These are phyloP conservation scores for Presbytis comata DNA, from an alignment of 2,797 vertebrate genomes.

Conservation along the genomic window DNA sequence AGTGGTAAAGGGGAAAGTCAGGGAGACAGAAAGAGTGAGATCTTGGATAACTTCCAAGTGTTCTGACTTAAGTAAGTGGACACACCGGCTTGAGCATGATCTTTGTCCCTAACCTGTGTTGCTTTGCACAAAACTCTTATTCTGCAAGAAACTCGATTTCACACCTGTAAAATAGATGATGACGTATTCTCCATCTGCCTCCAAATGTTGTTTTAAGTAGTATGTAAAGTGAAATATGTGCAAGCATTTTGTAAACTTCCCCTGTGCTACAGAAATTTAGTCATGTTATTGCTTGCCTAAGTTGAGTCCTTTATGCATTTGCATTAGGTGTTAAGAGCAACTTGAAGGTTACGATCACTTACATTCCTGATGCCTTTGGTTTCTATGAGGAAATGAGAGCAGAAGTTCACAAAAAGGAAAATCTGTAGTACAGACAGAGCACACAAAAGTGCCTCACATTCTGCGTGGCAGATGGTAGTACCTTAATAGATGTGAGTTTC, in stretches of 20 bases:
- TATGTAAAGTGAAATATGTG: neutral
- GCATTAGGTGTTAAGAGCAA: slow-evolving; percentile 1
- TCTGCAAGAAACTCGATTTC: neutral
- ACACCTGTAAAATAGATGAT: neutral
- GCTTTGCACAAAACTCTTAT: neutral
- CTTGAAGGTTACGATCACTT: slow-evolving; percentile 17
- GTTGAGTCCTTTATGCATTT: neutral
- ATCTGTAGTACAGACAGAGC: neutral
- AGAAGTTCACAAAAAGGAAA: slow-evolving; percentile 47
- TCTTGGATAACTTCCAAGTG: neutral
- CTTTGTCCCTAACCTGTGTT: neutral
- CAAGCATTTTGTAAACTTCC: neutral
- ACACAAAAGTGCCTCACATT: neutral
- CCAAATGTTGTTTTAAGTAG: neutral
- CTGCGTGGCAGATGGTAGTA: slow-evolving; percentile 37
- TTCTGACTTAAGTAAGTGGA: neutral
- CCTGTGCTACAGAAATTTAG: neutral
- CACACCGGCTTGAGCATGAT: neutral
- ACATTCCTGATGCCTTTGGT: neutral
- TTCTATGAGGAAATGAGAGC: slow-evolving; percentile 17
- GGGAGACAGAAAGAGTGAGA: neutral
- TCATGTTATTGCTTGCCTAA: neutral
- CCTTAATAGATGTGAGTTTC: slow-evolving; percentile 31
- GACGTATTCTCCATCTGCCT: neutral
- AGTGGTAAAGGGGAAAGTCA: neutral